Evolutionary conservation across 2,113 vertebrate genomes (phyloP), one percentile per base, ranked within the genome.

Genomic region (Prietella phreatophila): DNA sequence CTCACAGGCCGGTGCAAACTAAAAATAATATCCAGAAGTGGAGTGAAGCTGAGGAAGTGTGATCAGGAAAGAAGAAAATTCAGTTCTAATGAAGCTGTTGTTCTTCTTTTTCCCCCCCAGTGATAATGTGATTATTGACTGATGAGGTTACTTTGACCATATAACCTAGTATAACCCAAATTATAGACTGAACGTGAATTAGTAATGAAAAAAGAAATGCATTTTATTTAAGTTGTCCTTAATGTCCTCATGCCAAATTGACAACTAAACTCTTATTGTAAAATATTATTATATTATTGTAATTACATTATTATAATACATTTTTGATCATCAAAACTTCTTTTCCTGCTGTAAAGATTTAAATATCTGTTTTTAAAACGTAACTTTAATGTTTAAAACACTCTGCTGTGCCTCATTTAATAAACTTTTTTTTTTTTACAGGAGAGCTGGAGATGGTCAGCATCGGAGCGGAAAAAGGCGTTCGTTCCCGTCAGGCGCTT

Each of bases 401-500:
- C 36, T 55, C 25, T 58, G 67, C 42, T 11, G 36, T n/a, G 42
- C 25, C 22, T 0, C 4, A 42, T 42, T 42, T 42, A 42, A 42
- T 7, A 42, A 42, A 2, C 4, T 5, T 42, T 42, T 3, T 39
- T 4, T 1, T 69, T 53, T 89, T 19, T 75, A 93, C 86, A 97
- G 97, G 96, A 90, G 96, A 97, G 93, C 91, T 97, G 94, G 96
- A 97, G 91, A 87, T 95, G 30, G 92, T 96, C 92, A 94, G 95
- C 93, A 96, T 95, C 87, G 96, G 96, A 50, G 95, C 95, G 27
- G 96, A 96, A 63, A 94, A 95, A 83, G 95, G 94, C 91, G 95
- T 97, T 90, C 95, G 96, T 92, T 96, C 95, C 91, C 95, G 96
- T 78, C 97, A 97, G 92, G 95, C 96, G 60, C 96, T 97, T 94